A percentile compares a stretch with the other conserved stretches of the same genome.
Evolutionary conservation across 2,888 invertebrate genomes (phyloP).

Genomic region (Epistrophe grossulariae): DNA sequence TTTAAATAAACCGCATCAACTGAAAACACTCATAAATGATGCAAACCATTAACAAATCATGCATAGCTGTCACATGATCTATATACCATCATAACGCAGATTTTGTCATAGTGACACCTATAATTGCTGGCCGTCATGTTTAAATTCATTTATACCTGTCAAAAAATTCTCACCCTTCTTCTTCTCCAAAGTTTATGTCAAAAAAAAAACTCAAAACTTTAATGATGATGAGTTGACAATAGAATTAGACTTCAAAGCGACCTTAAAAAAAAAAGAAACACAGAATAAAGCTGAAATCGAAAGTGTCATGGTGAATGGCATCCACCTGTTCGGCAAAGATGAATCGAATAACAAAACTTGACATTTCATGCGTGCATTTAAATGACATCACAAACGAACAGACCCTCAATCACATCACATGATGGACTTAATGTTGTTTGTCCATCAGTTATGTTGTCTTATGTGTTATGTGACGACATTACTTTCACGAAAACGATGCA

Average conservation of each 20-base stretch:
- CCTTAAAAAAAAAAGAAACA: constrained; percentile 10
- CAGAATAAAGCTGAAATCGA: constrained; percentile 43
- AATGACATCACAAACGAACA: constrained; percentile 38
- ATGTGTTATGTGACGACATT: constrained; percentile 51
- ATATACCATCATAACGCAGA: background rate
- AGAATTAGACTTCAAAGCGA: constrained; percentile 18
- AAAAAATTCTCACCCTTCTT: background rate
- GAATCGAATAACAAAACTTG: constrained; percentile 15
- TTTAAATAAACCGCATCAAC: constrained; percentile 8
- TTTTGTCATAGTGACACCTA: constrained; percentile 19
- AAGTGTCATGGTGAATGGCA: constrained; percentile 46
- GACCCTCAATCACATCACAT: background rate
- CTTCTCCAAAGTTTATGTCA: background rate
- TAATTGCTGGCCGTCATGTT: constrained; percentile 6
- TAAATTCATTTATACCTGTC: constrained; percentile 25
- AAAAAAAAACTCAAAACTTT: constrained; percentile 7
- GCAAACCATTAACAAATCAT: constrained; percentile 17
- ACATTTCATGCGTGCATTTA: constrained; percentile 33
- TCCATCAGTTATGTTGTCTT: constrained; percentile 15
- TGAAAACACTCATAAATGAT: background rate
- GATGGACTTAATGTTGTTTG: constrained; percentile 39
- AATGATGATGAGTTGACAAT: constrained; percentile 50
- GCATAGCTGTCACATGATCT: constrained; percentile 28
- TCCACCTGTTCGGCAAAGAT: constrained; percentile 24
- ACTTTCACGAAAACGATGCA: constrained; percentile 49